These are phyloP conservation scores for Philopedon plagiatum DNA, from an alignment of 2,888 invertebrate genomes.

Conservation along the genomic window DNA sequence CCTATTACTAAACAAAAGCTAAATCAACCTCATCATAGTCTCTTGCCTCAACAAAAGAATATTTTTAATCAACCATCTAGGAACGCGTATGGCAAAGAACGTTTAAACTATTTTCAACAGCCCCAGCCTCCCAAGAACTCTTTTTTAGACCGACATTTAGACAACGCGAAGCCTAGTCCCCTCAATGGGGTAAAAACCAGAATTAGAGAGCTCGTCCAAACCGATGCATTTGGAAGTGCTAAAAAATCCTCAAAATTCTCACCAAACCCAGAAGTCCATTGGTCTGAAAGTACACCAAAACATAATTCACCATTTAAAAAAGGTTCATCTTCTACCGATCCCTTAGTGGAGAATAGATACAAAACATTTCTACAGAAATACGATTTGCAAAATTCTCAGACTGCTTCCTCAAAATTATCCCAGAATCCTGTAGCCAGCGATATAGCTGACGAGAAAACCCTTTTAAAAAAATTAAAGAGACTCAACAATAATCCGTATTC, in stretches of 20 bases:
- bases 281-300: not conserved
- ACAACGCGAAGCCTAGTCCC: not conserved
- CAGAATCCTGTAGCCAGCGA: conserved; percentile 12
- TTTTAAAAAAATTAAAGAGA: conserved; percentile 56
- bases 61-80: conserved; percentile 24
- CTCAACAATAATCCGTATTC: conserved; percentile 52
- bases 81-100: too few relatives aligned
- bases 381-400: not conserved
- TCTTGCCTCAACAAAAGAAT: too few relatives aligned
- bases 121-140: not conserved
- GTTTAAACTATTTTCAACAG: not conserved
- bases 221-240: not conserved
- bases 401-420: not conserved
- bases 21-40: conserved; percentile 35
- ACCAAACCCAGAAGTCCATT: not conserved
- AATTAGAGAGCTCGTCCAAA: not conserved
- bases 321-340: not conserved
- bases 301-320: not conserved
- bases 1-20: conserved; percentile 40
- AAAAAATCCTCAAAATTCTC: not conserved
- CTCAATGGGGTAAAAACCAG: not conserved
- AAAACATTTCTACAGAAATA: not conserved
- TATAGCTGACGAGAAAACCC: conserved; percentile 32
- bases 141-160: not conserved
- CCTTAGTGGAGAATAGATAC: not conserved